Base-by-base conservation (phyloP, 1,140 invertebrate genomes). In the Contarinia nasturtii region DNA sequence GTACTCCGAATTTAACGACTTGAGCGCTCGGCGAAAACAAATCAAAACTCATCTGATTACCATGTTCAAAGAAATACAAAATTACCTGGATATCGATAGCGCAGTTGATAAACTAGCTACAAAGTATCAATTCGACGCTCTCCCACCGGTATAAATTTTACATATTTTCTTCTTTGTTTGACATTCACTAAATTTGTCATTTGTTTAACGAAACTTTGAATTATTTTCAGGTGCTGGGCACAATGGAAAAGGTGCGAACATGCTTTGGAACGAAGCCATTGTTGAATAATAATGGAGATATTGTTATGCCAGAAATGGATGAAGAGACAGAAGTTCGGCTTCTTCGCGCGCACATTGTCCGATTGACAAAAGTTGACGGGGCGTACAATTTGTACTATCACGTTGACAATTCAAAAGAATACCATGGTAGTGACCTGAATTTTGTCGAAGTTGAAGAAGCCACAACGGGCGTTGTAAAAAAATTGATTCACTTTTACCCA, bases 61-160 rank as follows among this genome's bases (percentile, higher is more conserved):
- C 12, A 60, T 92, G 20, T 67, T 88, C 49, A 54, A 62, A 12
- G 74, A 73, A 53, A 54, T 89, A 49, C 60, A 77, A 33, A 61
- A 76, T 19, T 68, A 80, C 55, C 61, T 82, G 10, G 76, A 85
- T 18, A 62, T 93, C 38, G 88, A 94, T 66, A 68, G 74, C 19
- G 85, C 82, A 44, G 85, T 82, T 17, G 92, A 96, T 66, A 74
- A 86, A 64, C 71, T 93, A 67, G 81, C 77, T 2, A 86, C 82
- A 55, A 71, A 76, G 49, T 86, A 81, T 51, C 80, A 93, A 51
- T 80, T 87, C 54, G 83, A 88, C 63, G 82, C 80, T n/a, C 59
- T 96, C 43, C 92, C 92, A 2, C 91, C 91, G 0, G 67, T 15
- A 77, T 34, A n/a, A n/a, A n/a, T 27, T 27, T 5, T 27, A 27